Base-by-base conservation (phyloP, 2,888 invertebrate genomes). In the Ophonus ardosiacus region DNA sequence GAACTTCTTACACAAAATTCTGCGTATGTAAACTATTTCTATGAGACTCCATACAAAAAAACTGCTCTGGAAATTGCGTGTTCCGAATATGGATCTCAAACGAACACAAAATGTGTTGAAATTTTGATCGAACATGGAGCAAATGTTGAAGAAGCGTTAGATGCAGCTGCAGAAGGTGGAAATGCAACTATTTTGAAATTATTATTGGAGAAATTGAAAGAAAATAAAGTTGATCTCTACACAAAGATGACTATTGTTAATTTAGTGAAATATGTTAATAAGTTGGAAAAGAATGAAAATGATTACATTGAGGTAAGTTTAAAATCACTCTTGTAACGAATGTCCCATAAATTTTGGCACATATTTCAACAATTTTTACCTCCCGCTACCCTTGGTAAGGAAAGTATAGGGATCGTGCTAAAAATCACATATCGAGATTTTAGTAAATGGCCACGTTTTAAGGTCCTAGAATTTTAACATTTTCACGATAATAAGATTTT, bases 21-120 rank as follows among this genome's bases (percentile, higher is more conserved):
- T 0, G 63, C 78, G 3, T 24, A 84, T 17, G 68, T 84, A 7
- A 63, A 84, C 15, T 84, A 78, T 63, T 84, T 63, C n/a, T 84
- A 78, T 78, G 61, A 76, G n/a, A 65, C 59, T 15, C 84, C 84
- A 13, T 84, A 84, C 56, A 65, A 65, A n/a, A 78, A 84, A 65
- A 84, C 84, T 3, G 84, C 78, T 51, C 63, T 84, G 18, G 78
- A 84, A 51, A 78, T 84, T 6, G 57, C 74, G n/a, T 84, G 84
- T 63, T 51, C 31, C 7, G 83, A 83, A 40, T 76, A 43, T 76
- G 56, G 43, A n/a, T 31, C 61, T 0, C 63, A 56, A 51, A 43
- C 17, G 2, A 76, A 61, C n/a, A 43, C 24, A 1, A 83, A 83
- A 83, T 84, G 78, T 63, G 78, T 78, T 24, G 65, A 84, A 63